Conservation (phyloP, 1,140 invertebrate species). For the Caenorhabditis tropicalis region DNA sequence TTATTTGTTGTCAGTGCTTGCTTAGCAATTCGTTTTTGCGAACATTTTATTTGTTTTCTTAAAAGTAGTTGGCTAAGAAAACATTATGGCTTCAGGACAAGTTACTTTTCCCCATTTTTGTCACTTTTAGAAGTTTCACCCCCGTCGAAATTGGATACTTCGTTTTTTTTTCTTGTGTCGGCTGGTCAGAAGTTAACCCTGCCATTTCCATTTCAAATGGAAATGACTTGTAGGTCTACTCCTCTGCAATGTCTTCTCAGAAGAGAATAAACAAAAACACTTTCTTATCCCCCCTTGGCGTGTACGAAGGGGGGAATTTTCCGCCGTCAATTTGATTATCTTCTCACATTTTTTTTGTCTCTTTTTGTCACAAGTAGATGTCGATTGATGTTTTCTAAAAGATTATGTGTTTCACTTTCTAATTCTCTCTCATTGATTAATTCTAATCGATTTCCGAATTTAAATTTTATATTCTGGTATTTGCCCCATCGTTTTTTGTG, state of each 20-base stretch:
- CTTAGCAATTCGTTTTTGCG: constrained; percentile 11
- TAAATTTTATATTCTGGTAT: too few species aligned
- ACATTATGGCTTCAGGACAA: too few species aligned
- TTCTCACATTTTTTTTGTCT: constrained; percentile 31
- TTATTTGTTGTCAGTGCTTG: constrained; percentile 32
- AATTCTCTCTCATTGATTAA: not conserved
- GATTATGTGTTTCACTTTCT: constrained; percentile 15
- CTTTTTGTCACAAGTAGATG: constrained; percentile 33
- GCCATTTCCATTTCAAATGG: constrained; percentile 31
- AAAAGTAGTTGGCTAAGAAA: too few species aligned
- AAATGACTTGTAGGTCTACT: not conserved
- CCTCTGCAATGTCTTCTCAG: not conserved
- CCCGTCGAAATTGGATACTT: not conserved
- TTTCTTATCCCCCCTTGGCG: not conserved
- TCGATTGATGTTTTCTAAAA: constrained; percentile 16
- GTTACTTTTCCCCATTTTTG: not conserved
- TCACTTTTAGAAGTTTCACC: not conserved
- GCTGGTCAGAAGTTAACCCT: constrained; percentile 2
- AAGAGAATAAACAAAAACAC: constrained; percentile 4
- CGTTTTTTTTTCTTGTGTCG: not conserved
- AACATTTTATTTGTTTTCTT: too few species aligned
- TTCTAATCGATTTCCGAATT: not conserved
- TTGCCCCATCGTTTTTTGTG: too few species aligned
- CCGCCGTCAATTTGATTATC: constrained; percentile 38
- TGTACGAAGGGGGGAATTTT: constrained; percentile 5